These are phyloP conservation scores for Ophthalmolycus amberensis DNA, from an alignment of 2,113 vertebrate species.

Conservation along the genomic window DNA sequence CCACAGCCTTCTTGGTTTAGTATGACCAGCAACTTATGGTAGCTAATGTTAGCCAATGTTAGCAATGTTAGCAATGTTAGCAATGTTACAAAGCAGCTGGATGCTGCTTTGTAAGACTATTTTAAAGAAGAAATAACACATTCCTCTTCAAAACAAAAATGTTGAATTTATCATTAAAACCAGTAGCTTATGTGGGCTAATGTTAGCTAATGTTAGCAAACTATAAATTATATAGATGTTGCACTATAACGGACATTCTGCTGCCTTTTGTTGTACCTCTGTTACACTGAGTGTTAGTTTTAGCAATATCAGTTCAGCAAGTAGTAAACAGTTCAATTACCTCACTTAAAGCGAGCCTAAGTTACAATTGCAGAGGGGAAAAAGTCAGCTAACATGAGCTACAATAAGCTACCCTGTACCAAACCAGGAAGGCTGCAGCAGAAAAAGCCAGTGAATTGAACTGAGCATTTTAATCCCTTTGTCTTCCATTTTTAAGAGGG, in stretches of 20 bases:
- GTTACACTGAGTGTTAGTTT: background rate
- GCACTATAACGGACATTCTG: background rate
- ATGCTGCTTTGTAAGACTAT: background rate
- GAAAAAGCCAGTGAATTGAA: too few species aligned
- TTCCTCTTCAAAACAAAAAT: background rate
- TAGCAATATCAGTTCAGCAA: background rate
- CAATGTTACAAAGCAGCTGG: background rate
- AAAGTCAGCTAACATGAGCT: background rate
- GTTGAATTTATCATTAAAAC: background rate
- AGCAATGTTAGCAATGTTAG: background rate
- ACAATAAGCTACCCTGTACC: background rate
- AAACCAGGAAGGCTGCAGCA: too few species aligned
- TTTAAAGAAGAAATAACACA: background rate
- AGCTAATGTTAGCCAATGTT: background rate
- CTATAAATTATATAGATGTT: background rate
- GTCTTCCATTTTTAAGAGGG: background rate
- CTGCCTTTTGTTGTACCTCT: background rate
- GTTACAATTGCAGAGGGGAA: background rate
- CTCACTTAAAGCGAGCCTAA: background rate
- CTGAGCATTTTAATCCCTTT: background rate
- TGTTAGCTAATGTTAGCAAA: background rate
- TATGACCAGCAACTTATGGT: background rate
- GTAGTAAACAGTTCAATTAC: background rate
- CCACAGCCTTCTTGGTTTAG: background rate
- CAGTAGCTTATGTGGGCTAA: background rate